These are phyloP conservation scores for Argyra leucocephala DNA, from an alignment of 2,888 invertebrate species.

Conservation along the genomic window DNA sequence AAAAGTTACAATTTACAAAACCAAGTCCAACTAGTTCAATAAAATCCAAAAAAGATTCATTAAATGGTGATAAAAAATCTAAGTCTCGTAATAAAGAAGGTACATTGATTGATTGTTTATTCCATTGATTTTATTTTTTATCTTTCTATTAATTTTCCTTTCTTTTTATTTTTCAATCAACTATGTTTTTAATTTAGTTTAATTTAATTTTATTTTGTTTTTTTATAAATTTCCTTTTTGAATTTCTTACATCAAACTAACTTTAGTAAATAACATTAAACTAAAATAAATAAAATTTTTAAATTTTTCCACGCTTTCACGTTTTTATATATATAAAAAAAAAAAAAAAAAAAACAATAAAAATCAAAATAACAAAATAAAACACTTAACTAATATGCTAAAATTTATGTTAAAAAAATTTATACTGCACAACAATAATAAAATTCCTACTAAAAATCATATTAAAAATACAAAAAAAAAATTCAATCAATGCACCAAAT, in stretches of 20 bases:
- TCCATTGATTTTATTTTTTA: not conserved
- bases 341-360: no score
- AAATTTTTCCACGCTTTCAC: conserved; percentile 24
- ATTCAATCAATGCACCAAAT: conserved; percentile 7
- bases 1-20: conserved; percentile 43
- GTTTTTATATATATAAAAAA: no score
- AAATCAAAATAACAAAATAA: conserved; percentile 20
- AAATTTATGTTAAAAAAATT: no score
- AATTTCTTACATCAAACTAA: conserved; percentile 1
- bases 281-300: conserved; percentile 14
- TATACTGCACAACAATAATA: not conserved
- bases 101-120: conserved; percentile 19
- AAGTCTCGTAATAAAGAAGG: conserved; percentile 43
- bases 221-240: not conserved
- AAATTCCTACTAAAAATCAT: not conserved
- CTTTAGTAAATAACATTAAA: not conserved
- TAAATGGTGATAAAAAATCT: conserved; percentile 39
- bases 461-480: not conserved
- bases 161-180: not conserved
- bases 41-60: conserved; percentile 47
- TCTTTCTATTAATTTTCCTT: not conserved
- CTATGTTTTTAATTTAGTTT: conserved; percentile 2
- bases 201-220: no score
- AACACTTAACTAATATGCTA: conserved; percentile 15
- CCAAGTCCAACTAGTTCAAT: conserved; percentile 47